A percentile compares a stretch with the other conserved stretches of the same genome.
These are phyloP conservation scores for Frankliniella fusca DNA, from an alignment of 2,888 invertebrate genomes.

Conservation along the genomic window DNA sequence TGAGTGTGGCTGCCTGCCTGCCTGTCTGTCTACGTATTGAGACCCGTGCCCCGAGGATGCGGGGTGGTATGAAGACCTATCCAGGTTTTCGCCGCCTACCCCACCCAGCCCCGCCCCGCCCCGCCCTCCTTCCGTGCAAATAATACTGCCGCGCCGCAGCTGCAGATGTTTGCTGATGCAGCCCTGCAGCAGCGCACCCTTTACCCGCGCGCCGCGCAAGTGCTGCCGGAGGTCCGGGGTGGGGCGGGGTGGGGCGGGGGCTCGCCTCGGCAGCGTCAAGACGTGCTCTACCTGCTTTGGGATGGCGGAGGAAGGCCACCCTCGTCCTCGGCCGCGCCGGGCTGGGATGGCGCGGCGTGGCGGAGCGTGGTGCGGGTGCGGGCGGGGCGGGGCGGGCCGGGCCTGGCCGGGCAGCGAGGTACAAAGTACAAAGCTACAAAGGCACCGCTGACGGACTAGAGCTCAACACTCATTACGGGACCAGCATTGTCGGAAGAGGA, in stretches of 20 bases:
- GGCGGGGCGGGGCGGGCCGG: too few species aligned
- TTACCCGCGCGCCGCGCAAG: too few species aligned
- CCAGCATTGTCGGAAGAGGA: not conserved
- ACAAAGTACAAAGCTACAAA: slow-evolving; percentile 1
- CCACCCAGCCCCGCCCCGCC: not conserved
- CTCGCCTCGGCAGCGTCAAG: not conserved
- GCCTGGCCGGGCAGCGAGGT: too few species aligned
- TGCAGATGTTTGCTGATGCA: too few species aligned
- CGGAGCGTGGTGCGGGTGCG: too few species aligned
- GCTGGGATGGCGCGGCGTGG: too few species aligned
- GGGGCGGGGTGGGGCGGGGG: not conserved
- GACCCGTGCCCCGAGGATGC: not conserved
- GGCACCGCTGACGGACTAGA: not conserved
- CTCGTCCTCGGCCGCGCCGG: too few species aligned
- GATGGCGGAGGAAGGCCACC: too few species aligned
- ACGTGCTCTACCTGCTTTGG: not conserved
- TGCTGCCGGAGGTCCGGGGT: not conserved
- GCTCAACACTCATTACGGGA: not conserved
- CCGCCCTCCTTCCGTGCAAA: not conserved
- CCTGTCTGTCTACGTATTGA: too few species aligned
- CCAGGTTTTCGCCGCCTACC: not conserved
- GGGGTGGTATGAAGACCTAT: not conserved
- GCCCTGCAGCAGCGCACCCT: not conserved
- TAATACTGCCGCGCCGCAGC: too few species aligned
- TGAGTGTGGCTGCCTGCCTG: too few species aligned